Percentiles rank a stretch among this genome's conserved stretches.
These are phyloP conservation scores for Crotalus viridis DNA, from an alignment of 2,113 vertebrate genomes.

Conservation along the genomic window DNA sequence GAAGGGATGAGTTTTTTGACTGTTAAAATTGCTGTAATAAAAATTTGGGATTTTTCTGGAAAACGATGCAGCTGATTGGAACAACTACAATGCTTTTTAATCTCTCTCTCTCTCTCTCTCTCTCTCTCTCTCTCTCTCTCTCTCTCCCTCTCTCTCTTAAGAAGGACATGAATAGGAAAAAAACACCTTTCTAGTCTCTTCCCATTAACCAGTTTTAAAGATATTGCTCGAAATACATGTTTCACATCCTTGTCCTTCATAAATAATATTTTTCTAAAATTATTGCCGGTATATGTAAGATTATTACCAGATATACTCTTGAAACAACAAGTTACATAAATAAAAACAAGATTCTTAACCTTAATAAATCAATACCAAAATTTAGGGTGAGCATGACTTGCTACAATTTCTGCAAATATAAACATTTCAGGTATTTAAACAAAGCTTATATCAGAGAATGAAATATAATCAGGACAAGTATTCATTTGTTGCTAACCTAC, in stretches of 20 bases:
- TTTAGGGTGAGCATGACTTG: not conserved
- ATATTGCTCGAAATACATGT: not conserved
- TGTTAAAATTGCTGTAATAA: not conserved
- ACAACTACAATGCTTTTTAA: not conserved
- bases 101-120: not conserved
- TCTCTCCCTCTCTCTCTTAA: not conserved
- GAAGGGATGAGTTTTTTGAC: not conserved
- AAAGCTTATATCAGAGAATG: not conserved
- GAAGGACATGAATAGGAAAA: not conserved
- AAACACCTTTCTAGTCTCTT: not conserved
- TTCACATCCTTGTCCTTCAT: not conserved
- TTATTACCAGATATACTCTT: not conserved
- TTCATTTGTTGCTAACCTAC: not conserved
- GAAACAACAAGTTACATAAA: not conserved
- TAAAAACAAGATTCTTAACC: not conserved
- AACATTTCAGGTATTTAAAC: not conserved
- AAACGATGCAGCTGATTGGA: not conserved
- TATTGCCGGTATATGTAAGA: not conserved
- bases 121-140: too few relatives aligned
- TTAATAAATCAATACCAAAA: not conserved
- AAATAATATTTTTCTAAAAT: not conserved
- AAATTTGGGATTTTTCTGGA: not conserved
- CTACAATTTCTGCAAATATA: not conserved
- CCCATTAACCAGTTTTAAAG: not conserved
- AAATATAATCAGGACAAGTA: not conserved